Base-by-base conservation (phyloP, 2,888 invertebrate genomes). In the Phortica magna region DNA sequence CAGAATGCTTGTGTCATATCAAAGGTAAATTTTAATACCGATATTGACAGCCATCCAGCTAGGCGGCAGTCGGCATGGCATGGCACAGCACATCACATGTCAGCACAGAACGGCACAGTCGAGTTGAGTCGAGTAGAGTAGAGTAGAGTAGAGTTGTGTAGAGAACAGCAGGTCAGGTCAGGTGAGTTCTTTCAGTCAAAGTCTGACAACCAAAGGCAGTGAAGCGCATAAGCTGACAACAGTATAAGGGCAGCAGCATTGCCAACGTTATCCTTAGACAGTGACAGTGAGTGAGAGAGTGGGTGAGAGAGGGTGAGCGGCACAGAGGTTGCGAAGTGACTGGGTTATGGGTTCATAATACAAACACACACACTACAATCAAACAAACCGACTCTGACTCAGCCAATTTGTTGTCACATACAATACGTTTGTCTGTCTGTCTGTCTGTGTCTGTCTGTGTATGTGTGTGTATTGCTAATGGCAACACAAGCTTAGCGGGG, bases 21-120 rank as follows among this genome's bases (percentile, higher is more conserved):
- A 82, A 83, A 87, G 81, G 85, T 82, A 85, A 85, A 85, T 85
- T 87, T 85, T 85, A 87, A 85, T 85, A 83, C 86, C 84, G 85
- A 85, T 83, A 87, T 87, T 84, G 87, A 81, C 88, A 83, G 80
- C 77, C 80, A 81, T 75, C 77, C 41, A 41, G 39, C 7, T 14
- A 39, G 12, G 14, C 10, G 12, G 14, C 10, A 64, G 64, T 17
- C 59, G n/a, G 59, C 9, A 14, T n/a, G 59, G 9, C 17, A 59
- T 31, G 59, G 19, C 59, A 17, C n/a, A n/a, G n/a, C n/a, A n/a
- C n/a, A n/a, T n/a, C n/a, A n/a, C n/a, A n/a, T n/a, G n/a, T n/a
- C n/a, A n/a, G n/a, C n/a, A n/a, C n/a, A n/a, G n/a, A n/a, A n/a
- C n/a, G n/a, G n/a, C n/a, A n/a, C n/a, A n/a, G n/a, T n/a, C n/a